Evolutionary conservation across 2,113 vertebrate species (phyloP), one percentile per base, ranked within the genome.

Genomic region (Caranx ignobilis): DNA sequence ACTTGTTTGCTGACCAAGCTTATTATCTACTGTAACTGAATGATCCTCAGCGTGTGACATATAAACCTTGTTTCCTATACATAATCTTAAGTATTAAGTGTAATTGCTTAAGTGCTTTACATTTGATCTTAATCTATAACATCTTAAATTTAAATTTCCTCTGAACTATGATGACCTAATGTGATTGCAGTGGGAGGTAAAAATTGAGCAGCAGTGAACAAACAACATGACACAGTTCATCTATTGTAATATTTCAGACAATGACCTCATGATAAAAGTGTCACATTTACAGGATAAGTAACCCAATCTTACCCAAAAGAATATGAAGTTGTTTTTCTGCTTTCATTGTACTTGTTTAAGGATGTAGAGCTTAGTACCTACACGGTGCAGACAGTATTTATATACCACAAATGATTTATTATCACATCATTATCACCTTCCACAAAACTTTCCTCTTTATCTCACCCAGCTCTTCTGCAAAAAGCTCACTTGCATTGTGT

Each of bases 1-100:
- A 3, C 32, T 47, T 12, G 48, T 57, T 47, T 81, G 79, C 76
- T 86, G 75, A 73, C 34, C 26, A 61, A 64, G 75, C 39, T 52
- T 21, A 8, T 50, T 69, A 48, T 69, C 67, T 47, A 32, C 71
- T 72, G 72, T 8, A 26, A 32, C 35, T 59, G 19, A 64, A 70
- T 19, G 12, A 63, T 71, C 70, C 35, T n/a, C 31, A 45, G 2
- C 6, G 18, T 61, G 66, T 15, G 2, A 31, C 11, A 32, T 13
- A 11, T 31, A 5, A 66, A 21, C 6, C 2, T 35, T 50, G 19
- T 34, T 56, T 34, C 11, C 61, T 34, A n/a, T n/a, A 52, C 16
- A n/a, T n/a, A 52, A 18, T n/a, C 8, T 16, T 12, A 47, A 52
- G 48, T 57, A 56, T 32, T 1, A 73, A 6, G 18, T 39, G 43